Conservation (phyloP, 1,140 invertebrate species). For the Hypothenemus hampei region DNA sequence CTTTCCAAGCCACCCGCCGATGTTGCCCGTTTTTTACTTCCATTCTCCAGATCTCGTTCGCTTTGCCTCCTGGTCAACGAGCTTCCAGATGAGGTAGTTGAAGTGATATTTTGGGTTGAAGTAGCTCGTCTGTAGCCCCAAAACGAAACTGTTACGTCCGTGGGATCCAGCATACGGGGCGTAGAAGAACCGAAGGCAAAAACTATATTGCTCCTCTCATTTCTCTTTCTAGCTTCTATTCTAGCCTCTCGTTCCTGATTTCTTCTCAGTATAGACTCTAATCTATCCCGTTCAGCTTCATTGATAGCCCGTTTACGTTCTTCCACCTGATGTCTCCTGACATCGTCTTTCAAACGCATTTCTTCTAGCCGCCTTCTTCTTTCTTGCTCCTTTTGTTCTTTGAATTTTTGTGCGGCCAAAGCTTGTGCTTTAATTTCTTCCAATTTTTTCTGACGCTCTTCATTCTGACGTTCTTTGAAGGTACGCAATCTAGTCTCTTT, state of each 20-base stretch:
- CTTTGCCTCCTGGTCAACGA: slow-evolving; percentile 75
- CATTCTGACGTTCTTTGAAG: slow-evolving; percentile 75
- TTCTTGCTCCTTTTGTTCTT: slow-evolving; percentile 83
- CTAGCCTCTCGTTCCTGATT: slow-evolving; percentile 80
- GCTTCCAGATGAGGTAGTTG: slow-evolving; percentile 53
- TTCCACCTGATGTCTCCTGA: slow-evolving; percentile 73
- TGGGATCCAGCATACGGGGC: slow-evolving; percentile 76
- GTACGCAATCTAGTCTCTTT: slow-evolving; percentile 57
- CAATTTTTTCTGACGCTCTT: slow-evolving; percentile 77
- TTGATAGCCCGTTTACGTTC: slow-evolving; percentile 81
- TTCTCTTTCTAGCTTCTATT: slow-evolving; percentile 67
- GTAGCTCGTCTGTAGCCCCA: slow-evolving; percentile 79
- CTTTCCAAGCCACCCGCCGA: slow-evolving; percentile 69
- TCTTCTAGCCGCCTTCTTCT: slow-evolving; percentile 73
- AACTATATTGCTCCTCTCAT: slow-evolving; percentile 62
- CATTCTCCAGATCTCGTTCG: slow-evolving; percentile 71
- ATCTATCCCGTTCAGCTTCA: slow-evolving; percentile 77
- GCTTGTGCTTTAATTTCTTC: slow-evolving; percentile 83
- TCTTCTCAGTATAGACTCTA: slow-evolving; percentile 77
- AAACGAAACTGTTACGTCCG: slow-evolving; percentile 70
- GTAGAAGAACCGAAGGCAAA: slow-evolving; percentile 89
- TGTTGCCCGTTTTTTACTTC: slow-evolving; percentile 75
- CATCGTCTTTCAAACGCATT: slow-evolving; percentile 68
- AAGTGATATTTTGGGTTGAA: slow-evolving; percentile 77
- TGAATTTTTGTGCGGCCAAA: slow-evolving; percentile 77